A percentile compares a stretch with the other conserved stretches of the same genome.
Conservation (phyloP, 2,888 invertebrate genomes). For the Pandemis corylana region DNA sequence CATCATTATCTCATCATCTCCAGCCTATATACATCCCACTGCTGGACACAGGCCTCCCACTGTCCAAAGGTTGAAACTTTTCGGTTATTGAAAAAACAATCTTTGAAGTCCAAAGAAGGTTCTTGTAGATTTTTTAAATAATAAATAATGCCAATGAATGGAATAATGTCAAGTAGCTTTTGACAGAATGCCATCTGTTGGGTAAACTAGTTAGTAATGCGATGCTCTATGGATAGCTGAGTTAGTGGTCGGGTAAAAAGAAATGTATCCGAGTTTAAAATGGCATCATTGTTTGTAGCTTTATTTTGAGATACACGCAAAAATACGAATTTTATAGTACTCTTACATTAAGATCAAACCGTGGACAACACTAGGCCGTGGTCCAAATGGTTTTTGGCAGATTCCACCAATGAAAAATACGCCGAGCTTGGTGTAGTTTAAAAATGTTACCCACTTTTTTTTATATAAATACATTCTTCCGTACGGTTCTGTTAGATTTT, state of each 20-base stretch:
- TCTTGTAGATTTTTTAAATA: too few species aligned
- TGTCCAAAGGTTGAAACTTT: too few species aligned
- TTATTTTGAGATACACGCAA: neutral
- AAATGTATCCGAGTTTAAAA: neutral
- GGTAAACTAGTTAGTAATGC: neutral
- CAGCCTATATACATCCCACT: too few species aligned
- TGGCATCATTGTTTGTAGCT: neutral
- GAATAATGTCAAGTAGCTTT: too few species aligned
- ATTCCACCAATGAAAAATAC: neutral
- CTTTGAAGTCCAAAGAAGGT: too few species aligned
- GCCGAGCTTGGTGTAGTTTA: neutral
- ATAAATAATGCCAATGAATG: too few species aligned
- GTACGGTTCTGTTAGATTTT: too few species aligned
- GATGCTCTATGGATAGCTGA: too few species aligned
- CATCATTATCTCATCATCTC: too few species aligned
- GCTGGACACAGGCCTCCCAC: too few species aligned
- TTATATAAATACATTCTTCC: neutral
- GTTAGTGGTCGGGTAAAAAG: neutral
- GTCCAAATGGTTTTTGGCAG: constrained; percentile 4
- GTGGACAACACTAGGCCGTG: neutral
- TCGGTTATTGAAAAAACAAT: too few species aligned
- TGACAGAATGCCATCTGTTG: too few species aligned
- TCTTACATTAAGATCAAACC: neutral
- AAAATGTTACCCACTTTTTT: neutral
- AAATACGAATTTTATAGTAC: neutral